Evolutionary conservation across 2,113 vertebrate genomes (phyloP), one percentile per base, ranked within the genome.

Genomic region (Prolemur simus): DNA sequence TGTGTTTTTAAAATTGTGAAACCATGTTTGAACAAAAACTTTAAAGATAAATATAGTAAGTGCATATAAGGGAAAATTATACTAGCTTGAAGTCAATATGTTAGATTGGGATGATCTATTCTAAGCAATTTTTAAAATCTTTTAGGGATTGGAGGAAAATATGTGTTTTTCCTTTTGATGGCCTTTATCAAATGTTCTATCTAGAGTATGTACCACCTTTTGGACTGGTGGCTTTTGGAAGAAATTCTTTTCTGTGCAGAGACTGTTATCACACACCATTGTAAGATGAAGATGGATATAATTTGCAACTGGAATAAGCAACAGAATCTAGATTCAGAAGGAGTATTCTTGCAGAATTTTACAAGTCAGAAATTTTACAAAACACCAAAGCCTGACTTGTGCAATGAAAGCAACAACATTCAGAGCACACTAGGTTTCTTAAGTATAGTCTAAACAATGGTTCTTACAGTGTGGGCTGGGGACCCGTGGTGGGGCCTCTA

Each of bases 71-170:
- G 64, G 20, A 80, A 89, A 87, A 73, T 84, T 64, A 68, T 60
- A 42, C 10, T 56, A 77, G 9, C 11, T 66, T 52, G 47, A 94
- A 80, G 9, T 54, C 32, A 91, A 39, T 47, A 8, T 2, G 25
- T n/a, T 54, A 88, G 20, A 14, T 20, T 91, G 42, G 39, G 39
- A 45, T 89, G 74, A 37, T n/a, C 17, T 90, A 39, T 37, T 93
- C 15, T 58, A 54, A 69, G 23, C 10, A 84, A 85, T 77, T 93
- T 93, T 60, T 37, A 27, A 52, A 69, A 42, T 68, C 5, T 52
- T 83, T 89, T n/a, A 87, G 49, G 58, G 23, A 66, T 45, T 66
- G 23, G 84, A n/a, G 95, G 95, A 84, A 95, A 88, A 58, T 5
- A 17, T 23, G 4, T 71, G 18, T 34, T 90, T 96, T 71, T 42